phyloP scores from a whole-genome alignment of 2,797 vertebrate genomes.

The Leontocebus nigricollis region DNA sequence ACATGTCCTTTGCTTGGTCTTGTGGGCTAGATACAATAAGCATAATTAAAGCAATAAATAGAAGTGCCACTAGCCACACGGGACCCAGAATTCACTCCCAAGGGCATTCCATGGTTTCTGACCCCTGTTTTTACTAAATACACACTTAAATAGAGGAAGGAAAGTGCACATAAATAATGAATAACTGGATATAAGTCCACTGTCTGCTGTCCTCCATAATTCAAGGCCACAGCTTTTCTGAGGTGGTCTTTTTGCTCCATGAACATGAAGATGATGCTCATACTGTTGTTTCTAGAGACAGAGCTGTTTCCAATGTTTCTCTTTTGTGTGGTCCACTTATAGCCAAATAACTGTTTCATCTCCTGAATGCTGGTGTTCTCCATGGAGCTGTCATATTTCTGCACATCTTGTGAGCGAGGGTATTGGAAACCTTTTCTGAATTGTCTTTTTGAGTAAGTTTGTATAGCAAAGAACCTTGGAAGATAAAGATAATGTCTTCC shows the following conservation, averaged over 20 bases:
- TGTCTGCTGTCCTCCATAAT: background rate
- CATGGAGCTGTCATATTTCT: background rate
- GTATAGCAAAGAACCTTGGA: background rate
- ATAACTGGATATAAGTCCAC: background rate
- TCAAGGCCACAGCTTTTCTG: background rate
- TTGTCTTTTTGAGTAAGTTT: background rate
- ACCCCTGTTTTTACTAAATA: constrained; percentile 65
- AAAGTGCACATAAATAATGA: constrained; percentile 43
- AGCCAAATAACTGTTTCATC: background rate
- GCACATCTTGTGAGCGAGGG: background rate
- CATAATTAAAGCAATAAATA: constrained; percentile 73
- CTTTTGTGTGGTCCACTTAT: background rate
- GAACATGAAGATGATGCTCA: background rate
- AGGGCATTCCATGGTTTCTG: constrained; percentile 24
- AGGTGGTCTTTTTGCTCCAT: background rate
- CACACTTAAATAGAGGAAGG: background rate
- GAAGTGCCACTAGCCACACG: constrained; percentile 36
- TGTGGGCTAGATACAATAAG: constrained; percentile 26
- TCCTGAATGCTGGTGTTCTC: background rate
- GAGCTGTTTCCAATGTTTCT: background rate
- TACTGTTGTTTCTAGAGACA: background rate
- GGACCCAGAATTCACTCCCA: constrained; percentile 43
- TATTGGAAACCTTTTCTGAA: background rate
- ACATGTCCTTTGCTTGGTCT: constrained; percentile 31
- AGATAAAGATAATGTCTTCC: background rate